Evolutionary conservation across 2,797 vertebrate species (phyloP).

Genomic region (Enteromius fasciolatus): DNA sequence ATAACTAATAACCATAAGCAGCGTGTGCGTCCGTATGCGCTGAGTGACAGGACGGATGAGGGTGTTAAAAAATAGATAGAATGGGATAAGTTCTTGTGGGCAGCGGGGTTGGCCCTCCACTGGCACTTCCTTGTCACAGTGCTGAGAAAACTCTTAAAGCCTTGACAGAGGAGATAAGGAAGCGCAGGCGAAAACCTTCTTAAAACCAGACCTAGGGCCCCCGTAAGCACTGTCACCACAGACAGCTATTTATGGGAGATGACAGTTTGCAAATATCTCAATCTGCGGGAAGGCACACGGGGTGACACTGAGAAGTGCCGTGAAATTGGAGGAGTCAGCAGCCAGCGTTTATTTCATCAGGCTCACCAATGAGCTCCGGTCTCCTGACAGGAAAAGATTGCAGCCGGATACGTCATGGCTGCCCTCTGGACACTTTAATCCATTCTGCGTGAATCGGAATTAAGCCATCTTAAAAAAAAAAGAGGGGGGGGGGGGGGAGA

Average conservation of each 20-base stretch:
- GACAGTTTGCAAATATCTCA: conserved; percentile 99
- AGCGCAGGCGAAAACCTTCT: conserved; percentile 65
- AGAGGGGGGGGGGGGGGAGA: conserved; percentile 52
- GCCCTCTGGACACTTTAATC: conserved; percentile 63
- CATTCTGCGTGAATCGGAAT: conserved; percentile 76
- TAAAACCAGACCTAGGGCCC: conserved; percentile 70
- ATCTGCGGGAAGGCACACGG: conserved; percentile 87
- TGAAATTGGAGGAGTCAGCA: conserved; percentile 96
- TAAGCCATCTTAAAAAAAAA: conserved; percentile 78
- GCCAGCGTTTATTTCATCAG: conserved; percentile 94
- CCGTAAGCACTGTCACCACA: conserved; percentile 79
- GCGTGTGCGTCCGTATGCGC: conserved; percentile 58
- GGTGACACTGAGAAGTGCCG: conserved; percentile 86
- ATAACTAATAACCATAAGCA: conserved; percentile 68
- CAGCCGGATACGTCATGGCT: conserved; percentile 70
- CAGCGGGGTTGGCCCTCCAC: conserved; percentile 57
- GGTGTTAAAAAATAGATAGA: conserved; percentile 57
- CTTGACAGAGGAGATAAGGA: conserved; percentile 62
- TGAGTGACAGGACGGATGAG: conserved; percentile 69
- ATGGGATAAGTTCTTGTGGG: conserved; percentile 58
- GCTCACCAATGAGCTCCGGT: conserved; percentile 83
- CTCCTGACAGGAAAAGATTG: conserved; percentile 84
- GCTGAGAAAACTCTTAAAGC: conserved; percentile 65
- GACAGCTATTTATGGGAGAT: conserved; percentile 95
- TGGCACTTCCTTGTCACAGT: conserved; percentile 61